phyloP scores from a whole-genome alignment of 2,888 invertebrate species.

The Fabriciana adippe region DNA sequence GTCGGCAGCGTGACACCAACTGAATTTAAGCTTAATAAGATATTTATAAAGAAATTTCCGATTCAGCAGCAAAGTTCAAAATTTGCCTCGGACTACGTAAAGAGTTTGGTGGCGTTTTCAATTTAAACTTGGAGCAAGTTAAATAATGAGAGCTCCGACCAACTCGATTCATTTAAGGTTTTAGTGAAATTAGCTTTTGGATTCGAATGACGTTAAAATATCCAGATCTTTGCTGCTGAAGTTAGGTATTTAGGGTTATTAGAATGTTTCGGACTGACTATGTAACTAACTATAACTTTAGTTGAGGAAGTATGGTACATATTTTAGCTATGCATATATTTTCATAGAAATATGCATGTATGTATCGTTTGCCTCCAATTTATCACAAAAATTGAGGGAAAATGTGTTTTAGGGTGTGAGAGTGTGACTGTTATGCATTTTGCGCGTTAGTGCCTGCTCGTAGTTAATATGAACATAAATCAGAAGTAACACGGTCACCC shows the following conservation, averaged over 20 bases:
- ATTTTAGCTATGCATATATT: not conserved
- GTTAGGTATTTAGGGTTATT: conserved; percentile 26
- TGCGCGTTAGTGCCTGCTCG: conserved; percentile 62
- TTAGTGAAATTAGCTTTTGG: conserved; percentile 81
- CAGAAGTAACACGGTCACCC: conserved; percentile 70
- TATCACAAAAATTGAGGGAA: not conserved
- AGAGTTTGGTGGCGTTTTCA: conserved; percentile 81
- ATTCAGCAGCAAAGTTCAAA: conserved; percentile 82
- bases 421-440: conserved; percentile 59
- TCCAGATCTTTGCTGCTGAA: conserved; percentile 50
- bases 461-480: conserved; percentile 77
- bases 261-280: not conserved
- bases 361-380: not conserved
- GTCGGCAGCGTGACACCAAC: conserved; percentile 82
- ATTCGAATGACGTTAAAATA: conserved; percentile 74
- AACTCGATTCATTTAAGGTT: conserved; percentile 81
- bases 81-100: conserved; percentile 77
- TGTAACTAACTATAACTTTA: not conserved
- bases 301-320: not conserved
- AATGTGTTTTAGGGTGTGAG: not conserved
- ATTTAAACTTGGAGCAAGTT: conserved; percentile 81
- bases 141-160: conserved; percentile 79
- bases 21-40: conserved; percentile 81
- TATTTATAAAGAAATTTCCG: conserved; percentile 82
- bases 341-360: not conserved